Conservation (phyloP, 2,797 vertebrate species). For the Cryptoblepharus egeriae region DNA sequence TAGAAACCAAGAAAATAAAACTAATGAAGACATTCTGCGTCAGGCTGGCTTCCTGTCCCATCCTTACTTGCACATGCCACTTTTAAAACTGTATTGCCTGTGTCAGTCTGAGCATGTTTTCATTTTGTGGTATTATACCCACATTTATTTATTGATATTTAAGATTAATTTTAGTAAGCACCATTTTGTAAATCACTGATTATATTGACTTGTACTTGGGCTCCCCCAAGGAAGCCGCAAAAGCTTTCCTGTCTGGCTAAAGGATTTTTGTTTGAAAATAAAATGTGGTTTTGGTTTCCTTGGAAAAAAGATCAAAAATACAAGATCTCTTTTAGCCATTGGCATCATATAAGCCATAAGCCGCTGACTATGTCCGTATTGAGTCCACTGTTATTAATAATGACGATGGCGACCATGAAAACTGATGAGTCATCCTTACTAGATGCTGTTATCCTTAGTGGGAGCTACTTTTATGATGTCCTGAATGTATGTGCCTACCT, state of each 20-base stretch:
- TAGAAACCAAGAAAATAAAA: background rate
- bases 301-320: slow-evolving; percentile 48
- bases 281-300: slow-evolving; percentile 43
- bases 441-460: background rate
- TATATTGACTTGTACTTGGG: slow-evolving; percentile 17
- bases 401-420: background rate
- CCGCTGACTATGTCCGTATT: background rate
- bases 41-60: slow-evolving; percentile 30
- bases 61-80: background rate
- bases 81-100: slow-evolving; percentile 25
- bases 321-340: background rate
- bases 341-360: background rate
- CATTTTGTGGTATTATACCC: slow-evolving; percentile 48
- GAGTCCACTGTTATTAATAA: slow-evolving; percentile 2
- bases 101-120: slow-evolving; percentile 45
- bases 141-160: slow-evolving; percentile 58
- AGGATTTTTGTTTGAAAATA: slow-evolving; percentile 47
- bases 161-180: slow-evolving; percentile 61
- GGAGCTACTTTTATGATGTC: background rate
- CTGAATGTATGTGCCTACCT: background rate
- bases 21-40: slow-evolving; percentile 27
- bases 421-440: background rate
- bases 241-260: slow-evolving; percentile 45
- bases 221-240: slow-evolving; percentile 52
- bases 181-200: slow-evolving; percentile 55